These are phyloP conservation scores for Adelognathus sp. DNA, from an alignment of 2,888 invertebrate species.

Conservation along the genomic window DNA sequence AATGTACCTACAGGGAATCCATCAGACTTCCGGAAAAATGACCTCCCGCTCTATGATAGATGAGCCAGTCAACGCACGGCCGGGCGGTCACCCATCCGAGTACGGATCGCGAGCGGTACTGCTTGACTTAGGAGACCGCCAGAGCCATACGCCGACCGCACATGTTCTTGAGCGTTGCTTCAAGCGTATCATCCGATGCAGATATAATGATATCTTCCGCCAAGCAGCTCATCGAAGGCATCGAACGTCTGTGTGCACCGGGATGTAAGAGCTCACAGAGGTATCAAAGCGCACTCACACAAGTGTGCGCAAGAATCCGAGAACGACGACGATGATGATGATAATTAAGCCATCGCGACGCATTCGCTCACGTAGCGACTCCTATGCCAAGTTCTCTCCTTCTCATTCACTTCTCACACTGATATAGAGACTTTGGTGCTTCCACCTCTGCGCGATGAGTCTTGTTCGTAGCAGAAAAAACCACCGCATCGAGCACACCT, in stretches of 20 bases:
- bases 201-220: too few relatives aligned
- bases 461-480: slow-evolving; percentile 61
- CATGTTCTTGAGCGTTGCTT: neutral
- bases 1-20: too few relatives aligned
- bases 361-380: slow-evolving; percentile 61
- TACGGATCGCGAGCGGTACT: too few relatives aligned
- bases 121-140: too few relatives aligned
- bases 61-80: too few relatives aligned
- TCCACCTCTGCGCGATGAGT: slow-evolving; percentile 33
- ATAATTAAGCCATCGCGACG: slow-evolving; percentile 76
- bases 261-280: neutral
- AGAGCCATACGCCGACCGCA: too few relatives aligned
- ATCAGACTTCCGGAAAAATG: too few relatives aligned
- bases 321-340: slow-evolving; percentile 62
- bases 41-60: too few relatives aligned
- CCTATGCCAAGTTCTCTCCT: slow-evolving; percentile 32
- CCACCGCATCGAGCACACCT: slow-evolving; percentile 17
- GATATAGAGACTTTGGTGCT: slow-evolving; percentile 65
- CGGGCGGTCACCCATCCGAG: too few relatives aligned
- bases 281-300: neutral
- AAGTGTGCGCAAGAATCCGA: neutral
- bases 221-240: slow-evolving; percentile 8
- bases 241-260: neutral
- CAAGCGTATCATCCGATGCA: neutral
- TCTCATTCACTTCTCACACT: slow-evolving; percentile 25